Evolutionary conservation across 2,797 vertebrate species (phyloP).

Genomic region (Pangasius djambal): DNA sequence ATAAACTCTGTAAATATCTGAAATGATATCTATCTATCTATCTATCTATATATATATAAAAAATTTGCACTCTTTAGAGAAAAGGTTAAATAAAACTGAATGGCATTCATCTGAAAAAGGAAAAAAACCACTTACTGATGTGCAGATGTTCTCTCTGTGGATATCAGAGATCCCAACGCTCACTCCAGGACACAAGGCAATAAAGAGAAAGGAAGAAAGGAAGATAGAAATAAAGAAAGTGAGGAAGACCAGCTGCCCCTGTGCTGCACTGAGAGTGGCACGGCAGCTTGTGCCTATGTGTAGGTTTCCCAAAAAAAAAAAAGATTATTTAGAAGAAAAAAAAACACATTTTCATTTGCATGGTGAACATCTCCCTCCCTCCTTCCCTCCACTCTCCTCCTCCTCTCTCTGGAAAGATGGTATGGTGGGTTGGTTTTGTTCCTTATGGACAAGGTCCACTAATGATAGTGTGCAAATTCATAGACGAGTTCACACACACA

Average conservation of each 20-base stretch:
- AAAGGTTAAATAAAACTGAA: neutral
- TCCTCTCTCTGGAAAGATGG: neutral
- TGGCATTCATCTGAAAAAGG: neutral
- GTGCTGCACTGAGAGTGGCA: constrained; percentile 21
- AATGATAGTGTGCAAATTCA: neutral
- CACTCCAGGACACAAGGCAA: neutral
- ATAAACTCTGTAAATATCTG: neutral
- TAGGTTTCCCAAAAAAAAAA: neutral
- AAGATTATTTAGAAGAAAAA: constrained; percentile 5
- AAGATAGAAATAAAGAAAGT: neutral
- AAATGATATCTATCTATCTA: no score
- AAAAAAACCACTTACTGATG: constrained; percentile 45
- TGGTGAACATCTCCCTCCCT: constrained; percentile 35
- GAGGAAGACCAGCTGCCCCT: constrained; percentile 17
- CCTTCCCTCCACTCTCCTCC: constrained; percentile 24
- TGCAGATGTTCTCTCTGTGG: constrained; percentile 17
- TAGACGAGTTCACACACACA: neutral
- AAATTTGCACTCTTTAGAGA: neutral
- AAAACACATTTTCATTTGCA: neutral
- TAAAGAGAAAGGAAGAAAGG: neutral
- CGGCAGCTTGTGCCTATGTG: constrained; percentile 24
- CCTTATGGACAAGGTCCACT: neutral
- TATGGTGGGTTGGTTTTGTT: neutral
- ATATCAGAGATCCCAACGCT: neutral
- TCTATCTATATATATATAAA: no score